These are phyloP conservation scores for Sylvia atricapilla DNA, from an alignment of 2,113 vertebrate species.

Conservation along the genomic window DNA sequence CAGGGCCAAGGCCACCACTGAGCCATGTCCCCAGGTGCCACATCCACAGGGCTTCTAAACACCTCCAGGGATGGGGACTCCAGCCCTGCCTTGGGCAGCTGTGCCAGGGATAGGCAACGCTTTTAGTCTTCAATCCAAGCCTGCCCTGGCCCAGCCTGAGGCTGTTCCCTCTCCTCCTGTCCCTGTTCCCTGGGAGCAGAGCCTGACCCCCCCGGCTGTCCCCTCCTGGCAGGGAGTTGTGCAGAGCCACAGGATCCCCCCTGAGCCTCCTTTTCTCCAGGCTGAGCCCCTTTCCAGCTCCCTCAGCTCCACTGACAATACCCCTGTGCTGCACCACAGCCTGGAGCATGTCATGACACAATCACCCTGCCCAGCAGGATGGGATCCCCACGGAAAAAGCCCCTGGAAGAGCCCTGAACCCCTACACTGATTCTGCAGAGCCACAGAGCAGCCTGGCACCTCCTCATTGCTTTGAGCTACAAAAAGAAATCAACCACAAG, in stretches of 20 bases:
- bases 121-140: accelerated
- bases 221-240: not conserved
- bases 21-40: not conserved
- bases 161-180: not conserved
- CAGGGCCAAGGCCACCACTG: not conserved
- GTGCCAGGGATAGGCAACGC: not conserved
- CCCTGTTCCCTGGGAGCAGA: not conserved
- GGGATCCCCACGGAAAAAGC: not conserved
- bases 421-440: not conserved
- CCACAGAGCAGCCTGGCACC: not conserved
- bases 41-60: not conserved
- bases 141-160: not conserved
- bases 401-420: not conserved
- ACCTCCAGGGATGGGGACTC: not conserved
- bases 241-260: not conserved
- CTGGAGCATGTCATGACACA: not conserved
- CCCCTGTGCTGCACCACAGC: not conserved
- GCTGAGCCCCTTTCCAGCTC: not conserved
- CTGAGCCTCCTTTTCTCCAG: not conserved
- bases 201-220: not conserved
- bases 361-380: not conserved
- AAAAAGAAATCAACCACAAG: accelerated
- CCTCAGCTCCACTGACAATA: not conserved
- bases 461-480: accelerated
- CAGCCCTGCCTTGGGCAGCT: not conserved